Evolutionary conservation across 2,113 vertebrate species (phyloP), one percentile per base, ranked within the genome.

Genomic region (Stomatorhinus ivindoensis): DNA sequence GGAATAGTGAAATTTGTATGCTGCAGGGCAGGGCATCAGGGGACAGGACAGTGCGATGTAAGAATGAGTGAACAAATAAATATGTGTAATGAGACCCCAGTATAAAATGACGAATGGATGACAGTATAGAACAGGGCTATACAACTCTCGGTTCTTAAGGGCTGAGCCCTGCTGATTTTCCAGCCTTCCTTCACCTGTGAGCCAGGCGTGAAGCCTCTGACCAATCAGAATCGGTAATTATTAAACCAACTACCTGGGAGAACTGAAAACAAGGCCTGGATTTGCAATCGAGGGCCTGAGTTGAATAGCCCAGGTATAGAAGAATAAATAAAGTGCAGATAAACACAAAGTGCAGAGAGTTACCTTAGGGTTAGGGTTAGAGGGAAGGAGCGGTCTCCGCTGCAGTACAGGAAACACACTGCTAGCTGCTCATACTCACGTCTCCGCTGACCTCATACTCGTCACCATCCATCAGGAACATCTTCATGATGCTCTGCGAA

Each of bases 391-490:
- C 5, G 0, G 5, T 8, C 55, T 24, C 55, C 2, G 2, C 7
- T n/a, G 21, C 24, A 61, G 24, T 61, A 9, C 21, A 1, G 55
- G 21, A n/a, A 24, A 24, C 19, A 24, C 53, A n/a, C 55, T 1
- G 8, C 55, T 61, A 61, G 24, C 55, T 3, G 24, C n/a, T 65
- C 61, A 42, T 80, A 92, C 96, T 0, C 95, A 99, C 98, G 50
- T 98, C 97, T 89, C 95, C 95, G 95, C 97, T 99, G 42, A 99
- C 96, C 96, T 99, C 98, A 88, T 97, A 95, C 90, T 96, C 95
- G 0, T 97, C 95, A 87, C 94, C 94, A 91, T 99, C 97, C 97
- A 99, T 98, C 89, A 99, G 94, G 87, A 99, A 99, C 86, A 99
- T 96, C 90, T 94, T 97, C 92, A 97, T 97, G 17, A 97, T 95